Percentiles rank a stretch among this genome's conserved stretches.
These are phyloP conservation scores for Microctenopoma lineatum DNA, from an alignment of 2,797 vertebrate genomes.

Conservation along the genomic window DNA sequence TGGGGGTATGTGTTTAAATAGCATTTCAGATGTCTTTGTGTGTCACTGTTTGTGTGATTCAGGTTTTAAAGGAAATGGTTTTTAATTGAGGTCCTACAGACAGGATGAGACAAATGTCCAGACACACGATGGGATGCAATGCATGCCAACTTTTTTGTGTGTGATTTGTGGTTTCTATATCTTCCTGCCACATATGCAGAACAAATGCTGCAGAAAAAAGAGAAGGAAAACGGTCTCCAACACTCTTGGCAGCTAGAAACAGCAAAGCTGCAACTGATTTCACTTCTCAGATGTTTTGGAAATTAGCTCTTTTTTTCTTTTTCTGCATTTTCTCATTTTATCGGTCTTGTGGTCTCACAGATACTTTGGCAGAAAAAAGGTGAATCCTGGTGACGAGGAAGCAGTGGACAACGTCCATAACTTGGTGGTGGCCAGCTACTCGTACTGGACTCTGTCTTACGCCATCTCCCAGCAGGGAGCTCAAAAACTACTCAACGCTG, in stretches of 20 bases:
- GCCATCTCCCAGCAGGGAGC: constrained; percentile 90
- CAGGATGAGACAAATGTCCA: constrained; percentile 1
- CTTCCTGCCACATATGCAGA: constrained; percentile 29
- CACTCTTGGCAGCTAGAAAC: not conserved
- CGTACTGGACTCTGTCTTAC: constrained; percentile 96
- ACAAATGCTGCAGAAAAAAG: constrained; percentile 27
- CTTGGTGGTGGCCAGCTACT: constrained; percentile 91
- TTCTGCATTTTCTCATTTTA: not conserved
- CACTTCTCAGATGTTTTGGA: not conserved
- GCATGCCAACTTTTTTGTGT: not conserved
- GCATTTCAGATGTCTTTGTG: not conserved
- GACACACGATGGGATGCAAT: not conserved
- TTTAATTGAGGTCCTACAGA: constrained; percentile 13
- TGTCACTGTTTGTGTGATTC: not conserved
- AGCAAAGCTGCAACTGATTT: constrained; percentile 3
- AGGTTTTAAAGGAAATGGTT: not conserved
- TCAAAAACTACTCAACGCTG: constrained; percentile 89
- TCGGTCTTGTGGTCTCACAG: constrained; percentile 69
- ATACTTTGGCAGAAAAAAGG: constrained; percentile 96
- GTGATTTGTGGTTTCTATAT: not conserved
- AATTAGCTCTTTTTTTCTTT: not conserved
- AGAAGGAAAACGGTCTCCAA: not conserved
- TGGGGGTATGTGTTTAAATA: not conserved
- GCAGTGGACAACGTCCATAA: constrained; percentile 85
- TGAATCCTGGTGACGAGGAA: constrained; percentile 87